A percentile compares a stretch with the other conserved stretches of the same genome.
Evolutionary conservation across 2,797 vertebrate genomes (phyloP).

Genomic region (Chromobotia macracanthus): DNA sequence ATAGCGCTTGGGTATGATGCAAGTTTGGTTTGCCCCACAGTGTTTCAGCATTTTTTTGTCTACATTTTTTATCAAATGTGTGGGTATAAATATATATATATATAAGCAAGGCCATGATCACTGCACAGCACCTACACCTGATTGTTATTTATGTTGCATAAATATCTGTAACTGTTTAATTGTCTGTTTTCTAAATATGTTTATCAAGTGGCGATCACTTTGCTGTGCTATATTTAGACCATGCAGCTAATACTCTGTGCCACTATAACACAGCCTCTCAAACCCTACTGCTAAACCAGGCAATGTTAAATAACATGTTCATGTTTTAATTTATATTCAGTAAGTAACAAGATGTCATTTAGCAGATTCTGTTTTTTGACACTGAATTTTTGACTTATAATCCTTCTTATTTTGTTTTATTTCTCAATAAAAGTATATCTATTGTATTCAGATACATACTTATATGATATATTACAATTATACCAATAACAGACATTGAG

Average conservation of each 20-base stretch:
- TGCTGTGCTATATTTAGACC: too few relatives aligned
- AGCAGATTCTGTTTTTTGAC: not conserved
- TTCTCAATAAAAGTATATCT: not conserved
- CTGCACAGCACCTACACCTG: too few relatives aligned
- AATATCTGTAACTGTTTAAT: too few relatives aligned
- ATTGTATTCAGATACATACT: not conserved
- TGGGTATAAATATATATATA: too few relatives aligned
- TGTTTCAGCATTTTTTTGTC: not conserved
- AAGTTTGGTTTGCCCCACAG: not conserved
- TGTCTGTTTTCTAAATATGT: too few relatives aligned
- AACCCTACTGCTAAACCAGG: not conserved
- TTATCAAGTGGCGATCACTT: too few relatives aligned
- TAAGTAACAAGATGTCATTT: not conserved
- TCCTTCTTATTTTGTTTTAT: not conserved
- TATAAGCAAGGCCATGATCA: too few relatives aligned
- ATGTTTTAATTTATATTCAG: not conserved
- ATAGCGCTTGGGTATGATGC: slow-evolving; percentile 5
- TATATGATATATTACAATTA: not conserved
- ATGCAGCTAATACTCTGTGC: not conserved
- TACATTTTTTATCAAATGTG: not conserved
- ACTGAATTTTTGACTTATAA: not conserved
- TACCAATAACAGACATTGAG: not conserved
- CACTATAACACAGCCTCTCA: not conserved
- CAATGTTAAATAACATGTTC: not conserved
- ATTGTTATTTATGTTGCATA: too few relatives aligned